Conservation (phyloP, 2,888 invertebrate genomes). For the Dromius quadrimaculatus region DNA sequence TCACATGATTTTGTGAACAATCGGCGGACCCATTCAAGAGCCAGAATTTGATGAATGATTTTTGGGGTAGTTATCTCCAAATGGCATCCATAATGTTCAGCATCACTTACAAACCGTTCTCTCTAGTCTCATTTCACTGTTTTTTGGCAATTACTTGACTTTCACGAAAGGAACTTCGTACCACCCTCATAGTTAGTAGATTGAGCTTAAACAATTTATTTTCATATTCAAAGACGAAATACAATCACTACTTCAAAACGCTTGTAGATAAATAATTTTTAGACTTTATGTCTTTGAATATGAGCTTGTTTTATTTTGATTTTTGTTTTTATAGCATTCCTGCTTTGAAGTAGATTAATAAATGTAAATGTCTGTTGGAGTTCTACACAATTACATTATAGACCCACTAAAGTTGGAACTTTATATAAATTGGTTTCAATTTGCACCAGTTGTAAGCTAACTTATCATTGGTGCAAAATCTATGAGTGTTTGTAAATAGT, state of each 20-base stretch:
- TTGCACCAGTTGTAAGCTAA: too few relatives aligned
- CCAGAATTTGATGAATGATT: too few relatives aligned
- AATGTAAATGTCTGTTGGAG: constrained; percentile 65
- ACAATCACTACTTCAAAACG: constrained; percentile 27
- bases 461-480: too few relatives aligned
- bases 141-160: too few relatives aligned
- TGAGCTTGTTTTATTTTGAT: constrained; percentile 45
- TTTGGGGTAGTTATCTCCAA: too few relatives aligned
- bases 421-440: constrained; percentile 53
- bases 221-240: constrained; percentile 46
- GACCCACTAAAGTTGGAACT: constrained; percentile 51
- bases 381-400: constrained; percentile 61
- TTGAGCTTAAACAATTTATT: constrained; percentile 39
- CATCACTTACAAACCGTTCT: too few relatives aligned
- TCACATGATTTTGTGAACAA: too few relatives aligned
- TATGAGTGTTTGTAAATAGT: not conserved
- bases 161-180: too few relatives aligned
- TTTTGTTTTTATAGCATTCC: constrained; percentile 59
- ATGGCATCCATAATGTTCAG: too few relatives aligned
- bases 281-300: constrained; percentile 47
- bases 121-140: too few relatives aligned
- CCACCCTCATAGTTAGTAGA: constrained; percentile 34
- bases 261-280: constrained; percentile 30
- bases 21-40: too few relatives aligned
- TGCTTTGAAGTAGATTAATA: constrained; percentile 58